Percentiles rank a stretch among this genome's conserved stretches.
Evolutionary conservation across 1,140 invertebrate genomes (phyloP).

Genomic region (Tetragonula clypearis): DNA sequence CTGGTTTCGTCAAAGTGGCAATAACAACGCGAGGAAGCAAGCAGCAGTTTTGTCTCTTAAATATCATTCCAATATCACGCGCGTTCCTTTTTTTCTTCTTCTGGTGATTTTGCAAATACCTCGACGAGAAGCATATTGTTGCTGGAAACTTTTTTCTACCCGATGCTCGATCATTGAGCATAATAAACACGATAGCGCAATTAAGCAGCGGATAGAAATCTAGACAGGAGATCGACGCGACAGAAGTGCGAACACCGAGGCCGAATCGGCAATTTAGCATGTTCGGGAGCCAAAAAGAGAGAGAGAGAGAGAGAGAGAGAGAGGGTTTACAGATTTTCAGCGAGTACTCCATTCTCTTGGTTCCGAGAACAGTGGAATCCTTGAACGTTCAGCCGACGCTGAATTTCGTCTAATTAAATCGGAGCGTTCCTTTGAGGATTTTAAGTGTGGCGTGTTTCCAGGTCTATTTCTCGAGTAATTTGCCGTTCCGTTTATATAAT

Average conservation of each 20-base stretch:
- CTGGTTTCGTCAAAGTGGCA: no score
- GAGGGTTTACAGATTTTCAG: slow-evolving; percentile 34
- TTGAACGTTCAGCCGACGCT: slow-evolving; percentile 27
- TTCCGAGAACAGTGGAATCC: slow-evolving; percentile 41
- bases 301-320: slow-evolving; percentile 4
- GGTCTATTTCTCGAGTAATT: slow-evolving; percentile 55
- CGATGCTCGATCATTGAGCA: neutral
- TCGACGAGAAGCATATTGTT: no score
- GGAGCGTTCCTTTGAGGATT: slow-evolving; percentile 46
- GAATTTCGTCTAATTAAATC: slow-evolving; percentile 65
- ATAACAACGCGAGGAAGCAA: no score
- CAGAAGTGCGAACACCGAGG: neutral
- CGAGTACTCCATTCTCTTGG: slow-evolving; percentile 12
- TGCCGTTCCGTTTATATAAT: slow-evolving; percentile 49
- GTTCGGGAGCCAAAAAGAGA: neutral
- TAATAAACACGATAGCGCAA: neutral
- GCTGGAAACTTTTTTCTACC: no score
- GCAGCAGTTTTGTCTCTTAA: no score
- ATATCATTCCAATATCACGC: no score
- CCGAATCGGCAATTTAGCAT: neutral
- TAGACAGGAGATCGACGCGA: neutral
- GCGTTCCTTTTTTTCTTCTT: no score
- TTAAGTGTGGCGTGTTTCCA: slow-evolving; percentile 59
- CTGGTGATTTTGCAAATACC: neutral
- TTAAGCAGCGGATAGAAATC: neutral